Evolutionary conservation across 2,113 vertebrate species (phyloP).

Genomic region (Notechis scutatus): DNA sequence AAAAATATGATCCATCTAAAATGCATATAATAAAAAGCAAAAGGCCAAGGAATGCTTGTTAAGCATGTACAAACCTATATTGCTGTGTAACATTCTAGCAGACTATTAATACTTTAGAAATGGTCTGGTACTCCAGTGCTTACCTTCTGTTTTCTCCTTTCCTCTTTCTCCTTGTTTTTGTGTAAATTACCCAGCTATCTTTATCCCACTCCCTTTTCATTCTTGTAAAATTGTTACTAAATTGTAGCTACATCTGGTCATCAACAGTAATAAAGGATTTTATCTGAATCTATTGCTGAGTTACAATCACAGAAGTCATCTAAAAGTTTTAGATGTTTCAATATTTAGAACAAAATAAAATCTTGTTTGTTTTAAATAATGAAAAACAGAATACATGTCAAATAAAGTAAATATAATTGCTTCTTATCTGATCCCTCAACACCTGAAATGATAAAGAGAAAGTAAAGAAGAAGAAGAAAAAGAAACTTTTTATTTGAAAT

Average conservation of each 20-base stretch:
- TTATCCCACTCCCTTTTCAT: neutral
- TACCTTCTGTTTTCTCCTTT: neutral
- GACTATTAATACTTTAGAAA: neutral
- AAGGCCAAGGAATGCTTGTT: neutral
- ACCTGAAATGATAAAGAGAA: neutral
- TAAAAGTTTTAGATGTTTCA: conserved; percentile 17
- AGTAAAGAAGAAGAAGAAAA: neutral
- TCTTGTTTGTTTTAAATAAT: neutral
- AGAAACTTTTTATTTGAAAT: neutral
- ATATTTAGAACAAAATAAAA: conserved; percentile 5
- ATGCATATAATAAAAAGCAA: neutral
- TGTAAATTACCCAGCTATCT: neutral
- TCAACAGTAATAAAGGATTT: neutral
- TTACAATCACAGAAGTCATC: conserved; percentile 11
- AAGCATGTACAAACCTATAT: neutral
- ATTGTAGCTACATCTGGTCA: neutral
- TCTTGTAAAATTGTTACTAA: neutral
- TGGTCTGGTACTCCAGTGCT: neutral
- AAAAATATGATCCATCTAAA: neutral
- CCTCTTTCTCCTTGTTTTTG: neutral
- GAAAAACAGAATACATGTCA: neutral
- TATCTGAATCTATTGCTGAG: neutral
- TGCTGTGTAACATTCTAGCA: neutral
- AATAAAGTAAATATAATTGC: neutral
- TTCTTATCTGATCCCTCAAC: neutral